phyloP scores from a whole-genome alignment of 2,113 vertebrate genomes.

The Pygoscelis adeliae region DNA sequence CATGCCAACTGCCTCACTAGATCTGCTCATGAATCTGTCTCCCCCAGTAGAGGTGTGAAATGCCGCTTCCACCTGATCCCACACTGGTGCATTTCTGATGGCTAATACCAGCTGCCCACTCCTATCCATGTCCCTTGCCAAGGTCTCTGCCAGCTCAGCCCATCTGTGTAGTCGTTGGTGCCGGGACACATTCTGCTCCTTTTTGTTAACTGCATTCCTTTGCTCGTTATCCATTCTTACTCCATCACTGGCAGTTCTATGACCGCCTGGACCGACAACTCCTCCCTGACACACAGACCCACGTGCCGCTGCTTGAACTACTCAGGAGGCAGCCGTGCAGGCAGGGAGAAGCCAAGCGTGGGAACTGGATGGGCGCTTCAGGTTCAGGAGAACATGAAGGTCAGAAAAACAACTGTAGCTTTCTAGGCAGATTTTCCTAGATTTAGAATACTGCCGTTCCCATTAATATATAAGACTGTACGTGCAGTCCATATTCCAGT shows the following conservation, averaged over 20 bases:
- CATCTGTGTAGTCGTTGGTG: accelerated
- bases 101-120: neutral
- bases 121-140: neutral
- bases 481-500: accelerated
- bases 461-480: accelerated
- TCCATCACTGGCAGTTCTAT: neutral
- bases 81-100: accelerated
- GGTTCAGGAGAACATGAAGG: neutral
- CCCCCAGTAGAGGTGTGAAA: neutral
- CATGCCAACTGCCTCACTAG: accelerated
- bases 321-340: neutral
- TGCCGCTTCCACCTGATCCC: neutral
- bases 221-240: neutral
- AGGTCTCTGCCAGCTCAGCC: neutral
- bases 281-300: neutral
- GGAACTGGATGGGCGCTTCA: neutral
- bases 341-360: neutral
- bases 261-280: neutral
- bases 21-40: neutral
- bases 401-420: neutral
- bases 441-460: neutral
- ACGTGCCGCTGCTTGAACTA: accelerated
- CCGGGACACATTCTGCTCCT: neutral
- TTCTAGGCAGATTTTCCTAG: neutral
- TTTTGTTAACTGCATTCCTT: neutral